Evolutionary conservation across 2,888 invertebrate species (phyloP), one percentile per base, ranked within the genome.

Genomic region (Eilema sororculum): DNA sequence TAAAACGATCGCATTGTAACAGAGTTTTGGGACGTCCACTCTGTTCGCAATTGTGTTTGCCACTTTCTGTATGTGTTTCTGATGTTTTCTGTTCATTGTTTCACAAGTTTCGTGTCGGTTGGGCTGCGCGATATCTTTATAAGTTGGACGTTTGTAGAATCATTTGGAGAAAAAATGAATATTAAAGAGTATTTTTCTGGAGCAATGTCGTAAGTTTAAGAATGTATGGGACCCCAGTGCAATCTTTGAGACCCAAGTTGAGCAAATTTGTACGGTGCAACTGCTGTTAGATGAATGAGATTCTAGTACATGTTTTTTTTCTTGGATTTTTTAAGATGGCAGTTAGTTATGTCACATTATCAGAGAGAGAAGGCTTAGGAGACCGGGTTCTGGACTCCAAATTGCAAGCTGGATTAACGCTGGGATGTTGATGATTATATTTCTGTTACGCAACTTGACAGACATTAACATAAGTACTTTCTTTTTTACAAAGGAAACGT

Each of bases 1-100:
- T 91, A 91, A 91, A 93, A 89, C 90, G 91, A 91, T 91, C 89
- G 86, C 84, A 83, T 85, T 85, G 87, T 87, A 87, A 89, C 87
- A 81, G 86, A 90, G 87, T 90, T 90, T 87, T 79, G 86, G 83
- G 84, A 85, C 83, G 86, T 86, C 76, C 78, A 75, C 75, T 82
- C 72, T 76, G 78, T 79, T 81, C 72, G 22, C 72, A 72, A 78
- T 78, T 74, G 72, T 76, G 65, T 79, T 78, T 72, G 67, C 24
- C 56, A 75, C 68, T 75, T 77, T 65, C 16, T 68, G 28, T 77
- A 62, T 59, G 65, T 72, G 59, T 56, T 72, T 71, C 52, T 61
- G 65, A 64, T 65, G 41, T 65, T 69, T 65, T 52, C 20, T 25
- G 28, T 25, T 12, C 37, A 56, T 60, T 69, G 69, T 65, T 69